A percentile compares a stretch with the other conserved stretches of the same genome.
Conservation (phyloP, 2,888 invertebrate species). For the Heliconius ismenius region DNA sequence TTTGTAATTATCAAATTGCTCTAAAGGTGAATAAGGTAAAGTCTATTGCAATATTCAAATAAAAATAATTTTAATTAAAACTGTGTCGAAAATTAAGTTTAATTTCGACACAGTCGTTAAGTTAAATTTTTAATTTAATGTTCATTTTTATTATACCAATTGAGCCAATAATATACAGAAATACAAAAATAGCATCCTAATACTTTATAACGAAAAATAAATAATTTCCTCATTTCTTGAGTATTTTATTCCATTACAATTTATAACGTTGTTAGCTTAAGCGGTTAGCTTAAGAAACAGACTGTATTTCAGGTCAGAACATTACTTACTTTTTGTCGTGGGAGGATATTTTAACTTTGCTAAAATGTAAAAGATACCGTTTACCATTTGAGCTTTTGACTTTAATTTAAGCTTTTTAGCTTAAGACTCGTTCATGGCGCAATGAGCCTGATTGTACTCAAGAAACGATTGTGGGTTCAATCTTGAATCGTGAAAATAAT, state of each 20-base stretch:
- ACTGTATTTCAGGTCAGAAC: neutral
- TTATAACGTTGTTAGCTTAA: conserved; percentile 3
- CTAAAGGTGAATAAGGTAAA: neutral
- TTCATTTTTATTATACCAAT: neutral
- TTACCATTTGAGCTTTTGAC: neutral
- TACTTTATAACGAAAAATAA: neutral
- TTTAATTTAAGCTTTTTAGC: neutral
- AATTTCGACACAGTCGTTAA: too few species aligned
- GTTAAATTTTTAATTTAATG: neutral
- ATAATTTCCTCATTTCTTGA: neutral
- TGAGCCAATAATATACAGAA: neutral
- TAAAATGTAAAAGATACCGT: neutral
- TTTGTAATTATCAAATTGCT: neutral
- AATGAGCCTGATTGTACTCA: neutral
- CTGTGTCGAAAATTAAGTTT: too few species aligned
- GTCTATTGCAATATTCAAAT: neutral
- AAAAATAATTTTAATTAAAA: too few species aligned
- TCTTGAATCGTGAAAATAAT: neutral
- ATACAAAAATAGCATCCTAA: neutral
- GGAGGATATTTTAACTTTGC: neutral
- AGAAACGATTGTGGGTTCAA: neutral
- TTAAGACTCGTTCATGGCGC: neutral
- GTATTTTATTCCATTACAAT: neutral
- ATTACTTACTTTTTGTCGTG: conserved; percentile 1
- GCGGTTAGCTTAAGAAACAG: neutral